phyloP scores from a whole-genome alignment of 1,140 invertebrate species.

The Tachypleus tridentatus region DNA sequence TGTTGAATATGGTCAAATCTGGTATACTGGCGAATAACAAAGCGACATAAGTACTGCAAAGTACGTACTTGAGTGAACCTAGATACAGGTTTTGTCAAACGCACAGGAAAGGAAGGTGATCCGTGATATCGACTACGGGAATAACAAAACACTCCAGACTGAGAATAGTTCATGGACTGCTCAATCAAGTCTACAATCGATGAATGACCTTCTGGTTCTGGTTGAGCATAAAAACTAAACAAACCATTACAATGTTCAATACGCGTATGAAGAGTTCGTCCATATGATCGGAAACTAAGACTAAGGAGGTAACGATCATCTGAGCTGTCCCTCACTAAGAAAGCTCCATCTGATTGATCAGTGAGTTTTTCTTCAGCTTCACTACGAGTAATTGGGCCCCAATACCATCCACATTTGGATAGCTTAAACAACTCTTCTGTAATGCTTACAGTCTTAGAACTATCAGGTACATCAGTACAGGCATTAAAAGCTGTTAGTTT shows the following conservation, averaged over 20 bases:
- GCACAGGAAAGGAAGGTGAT: constrained; percentile 53
- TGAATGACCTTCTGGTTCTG: constrained; percentile 49
- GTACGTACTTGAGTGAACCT: constrained; percentile 57
- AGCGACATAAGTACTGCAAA: constrained; percentile 59
- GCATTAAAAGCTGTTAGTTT: too few species aligned
- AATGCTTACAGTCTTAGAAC: constrained; percentile 27
- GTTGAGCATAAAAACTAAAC: constrained; percentile 52
- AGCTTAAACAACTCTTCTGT: constrained; percentile 44
- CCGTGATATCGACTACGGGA: constrained; percentile 49
- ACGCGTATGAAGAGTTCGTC: constrained; percentile 53
- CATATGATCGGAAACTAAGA: constrained; percentile 59
- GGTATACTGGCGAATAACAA: constrained; percentile 59
- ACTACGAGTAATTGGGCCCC: constrained; percentile 48
- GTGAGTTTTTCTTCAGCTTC: constrained; percentile 49
- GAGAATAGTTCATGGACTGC: constrained; percentile 53
- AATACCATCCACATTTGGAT: constrained; percentile 52
- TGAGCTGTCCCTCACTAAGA: constrained; percentile 61
- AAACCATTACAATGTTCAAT: constrained; percentile 53
- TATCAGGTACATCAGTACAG: too few species aligned
- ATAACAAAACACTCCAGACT: constrained; percentile 56
- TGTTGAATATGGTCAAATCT: constrained; percentile 56
- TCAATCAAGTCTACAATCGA: constrained; percentile 56
- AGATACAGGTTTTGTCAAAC: constrained; percentile 61
- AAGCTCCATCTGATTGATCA: constrained; percentile 61
- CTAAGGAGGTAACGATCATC: constrained; percentile 54